Evolutionary conservation across 2,888 invertebrate genomes (phyloP).

Genomic region (Apamea epomidion): DNA sequence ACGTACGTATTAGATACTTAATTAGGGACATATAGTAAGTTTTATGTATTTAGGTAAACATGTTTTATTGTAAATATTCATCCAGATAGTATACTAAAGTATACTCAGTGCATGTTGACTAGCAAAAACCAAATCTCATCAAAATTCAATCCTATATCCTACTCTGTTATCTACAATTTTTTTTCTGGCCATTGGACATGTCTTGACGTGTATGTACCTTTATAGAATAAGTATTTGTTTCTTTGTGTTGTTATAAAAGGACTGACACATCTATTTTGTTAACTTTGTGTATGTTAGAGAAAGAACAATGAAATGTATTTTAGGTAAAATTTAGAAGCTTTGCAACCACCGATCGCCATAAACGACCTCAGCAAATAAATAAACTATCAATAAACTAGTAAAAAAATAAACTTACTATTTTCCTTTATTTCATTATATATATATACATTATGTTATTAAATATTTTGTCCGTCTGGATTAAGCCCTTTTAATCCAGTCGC

Average conservation of each 20-base stretch:
- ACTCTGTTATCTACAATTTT: not conserved
- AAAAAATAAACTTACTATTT: not conserved
- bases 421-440: not conserved
- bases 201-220: not conserved
- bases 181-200: not conserved
- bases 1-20: not conserved
- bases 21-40: not conserved
- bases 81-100: not conserved
- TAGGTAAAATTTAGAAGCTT: not conserved
- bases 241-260: slow-evolving; percentile 3
- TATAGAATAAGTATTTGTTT: slow-evolving; percentile 20
- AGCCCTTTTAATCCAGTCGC: not conserved
- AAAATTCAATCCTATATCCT: not conserved
- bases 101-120: not conserved
- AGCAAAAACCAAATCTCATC: not conserved
- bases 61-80: slow-evolving; percentile 11
- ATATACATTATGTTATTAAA: too few species aligned
- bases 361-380: slow-evolving; percentile 39
- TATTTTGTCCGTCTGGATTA: too few species aligned
- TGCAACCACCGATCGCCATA: slow-evolving; percentile 27
- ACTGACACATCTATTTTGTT: slow-evolving; percentile 23
- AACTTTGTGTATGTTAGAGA: not conserved
- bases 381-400: too few species aligned
- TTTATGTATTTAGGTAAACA: not conserved
- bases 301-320: slow-evolving; percentile 9